Base-by-base conservation (phyloP, 92 coral and sea anemone genomes). In the Montipora capitata region DNA sequence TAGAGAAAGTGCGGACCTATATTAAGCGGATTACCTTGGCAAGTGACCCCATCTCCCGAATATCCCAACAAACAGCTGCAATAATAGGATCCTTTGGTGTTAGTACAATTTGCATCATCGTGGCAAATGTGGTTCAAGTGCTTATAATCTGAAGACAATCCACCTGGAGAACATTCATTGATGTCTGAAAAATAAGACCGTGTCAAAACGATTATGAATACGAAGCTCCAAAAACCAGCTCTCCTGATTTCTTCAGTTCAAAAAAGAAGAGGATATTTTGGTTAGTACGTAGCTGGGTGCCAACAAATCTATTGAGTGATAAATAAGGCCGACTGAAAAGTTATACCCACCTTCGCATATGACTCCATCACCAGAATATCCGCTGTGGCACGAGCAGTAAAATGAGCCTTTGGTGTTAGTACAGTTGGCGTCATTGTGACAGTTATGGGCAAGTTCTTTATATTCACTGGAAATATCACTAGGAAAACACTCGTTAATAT, bases 321-420 rank as follows among this genome's bases (percentile, higher is more conserved):
- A 2, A 62, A 6, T 18, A 56, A 5, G 42, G 3, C 15, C 6
- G 43, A 14, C 14, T 14, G 12, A 40, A 14, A 11, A 38, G 15
- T 54, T 3, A 3, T 49, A n/a, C 90, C 77, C 82, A 96, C 99
- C 98, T 43, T 87, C 85, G 79, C 99, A 96, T 18, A 79, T 79
- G 78, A 97, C 94, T 39, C 99, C 98, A 92, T 97, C 64, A 74
- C 99, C 99, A 11, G 98, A 92, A 82, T 87, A 97, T 69, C 99
- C 99, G 78, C 92, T 78, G 69, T 69, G 91, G 79, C 99, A 97
- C 17, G 95, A 88, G 84, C 99, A 97, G 84, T 87, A 88, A 83
- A 97, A 97, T 68, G 99, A 97, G 12, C 99, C 99, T 67, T 94
- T 92, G 62, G 93, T 93, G 92, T 97, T 95, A 72, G 94, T 63